Percentiles rank a stretch among this genome's conserved stretches.
phyloP scores from a whole-genome alignment of 2,888 invertebrate genomes.

The Zootermopsis nevadensis region DNA sequence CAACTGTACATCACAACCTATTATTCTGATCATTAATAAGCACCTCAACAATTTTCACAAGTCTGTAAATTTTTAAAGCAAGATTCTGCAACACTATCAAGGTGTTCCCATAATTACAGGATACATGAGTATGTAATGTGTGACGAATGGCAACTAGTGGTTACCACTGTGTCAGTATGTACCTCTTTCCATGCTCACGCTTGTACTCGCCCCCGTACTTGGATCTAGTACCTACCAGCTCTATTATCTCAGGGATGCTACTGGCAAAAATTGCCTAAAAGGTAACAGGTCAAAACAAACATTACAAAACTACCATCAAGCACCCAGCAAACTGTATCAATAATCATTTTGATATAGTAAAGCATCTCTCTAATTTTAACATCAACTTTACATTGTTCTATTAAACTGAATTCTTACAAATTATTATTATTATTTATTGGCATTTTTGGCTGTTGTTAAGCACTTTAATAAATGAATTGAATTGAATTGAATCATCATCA shows the following conservation, averaged over 20 bases:
- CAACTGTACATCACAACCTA: no score
- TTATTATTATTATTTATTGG: no score
- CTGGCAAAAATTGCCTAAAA: conserved; percentile 98
- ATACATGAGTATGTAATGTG: neutral
- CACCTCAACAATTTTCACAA: no score
- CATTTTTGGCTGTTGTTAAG: no score
- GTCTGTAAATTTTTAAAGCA: neutral
- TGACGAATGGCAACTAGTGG: neutral
- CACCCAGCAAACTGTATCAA: conserved; percentile 9
- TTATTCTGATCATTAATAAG: no score
- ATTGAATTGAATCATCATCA: no score
- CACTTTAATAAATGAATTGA: no score
- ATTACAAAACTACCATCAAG: conserved; percentile 24
- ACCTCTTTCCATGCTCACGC: conserved; percentile 99
- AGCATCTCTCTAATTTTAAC: no score
- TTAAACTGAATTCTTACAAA: no score
- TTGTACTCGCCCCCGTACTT: conserved; percentile 99
- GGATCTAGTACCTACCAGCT: conserved; percentile 99
- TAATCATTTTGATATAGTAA: no score
- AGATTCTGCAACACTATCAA: neutral
- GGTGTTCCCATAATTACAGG: conserved; percentile 1
- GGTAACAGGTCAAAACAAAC: conserved; percentile 38
- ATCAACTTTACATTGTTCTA: no score
- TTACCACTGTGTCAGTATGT: conserved; percentile 65
- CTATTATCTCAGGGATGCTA: conserved; percentile 99